phyloP scores from a whole-genome alignment of 1,140 invertebrate genomes.

The Olivierus martensii region DNA sequence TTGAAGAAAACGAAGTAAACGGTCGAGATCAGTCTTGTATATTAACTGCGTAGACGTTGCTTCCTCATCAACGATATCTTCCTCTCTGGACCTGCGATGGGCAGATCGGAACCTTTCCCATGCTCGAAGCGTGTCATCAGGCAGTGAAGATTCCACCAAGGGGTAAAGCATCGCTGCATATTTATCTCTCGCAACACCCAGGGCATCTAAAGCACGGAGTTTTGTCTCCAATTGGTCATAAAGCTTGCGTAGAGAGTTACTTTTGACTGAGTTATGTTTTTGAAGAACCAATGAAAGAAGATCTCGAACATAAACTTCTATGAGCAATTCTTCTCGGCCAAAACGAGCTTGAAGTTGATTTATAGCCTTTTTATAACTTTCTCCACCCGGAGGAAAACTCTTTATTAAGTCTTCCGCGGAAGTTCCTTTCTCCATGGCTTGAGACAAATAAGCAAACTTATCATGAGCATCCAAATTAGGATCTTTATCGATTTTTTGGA shows the following conservation, averaged over 20 bases:
- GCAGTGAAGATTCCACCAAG: constrained; percentile 29
- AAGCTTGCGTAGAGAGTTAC: constrained; percentile 3
- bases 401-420: constrained; percentile 13
- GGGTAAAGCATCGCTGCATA: constrained; percentile 27
- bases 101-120: not conserved
- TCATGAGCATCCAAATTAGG: not conserved
- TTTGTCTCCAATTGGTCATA: constrained; percentile 18
- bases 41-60: too few relatives aligned
- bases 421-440: not conserved
- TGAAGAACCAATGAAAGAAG: constrained; percentile 19
- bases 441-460: constrained; percentile 2
- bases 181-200: constrained; percentile 27
- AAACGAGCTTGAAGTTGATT: constrained; percentile 23
- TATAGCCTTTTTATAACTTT: constrained; percentile 24
- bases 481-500: constrained; percentile 6
- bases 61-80: too few relatives aligned
- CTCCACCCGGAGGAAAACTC: constrained; percentile 21
- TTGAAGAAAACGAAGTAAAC: too few relatives aligned
- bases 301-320: constrained; percentile 27
- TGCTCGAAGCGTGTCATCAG: constrained; percentile 10
- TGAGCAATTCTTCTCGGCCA: constrained; percentile 23
- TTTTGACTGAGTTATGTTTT: not conserved
- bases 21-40: too few relatives aligned
- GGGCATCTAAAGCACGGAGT: constrained; percentile 25
- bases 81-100: too few relatives aligned